These are phyloP conservation scores for Pogonus chalceus DNA, from an alignment of 1,140 invertebrate genomes.

Conservation along the genomic window DNA sequence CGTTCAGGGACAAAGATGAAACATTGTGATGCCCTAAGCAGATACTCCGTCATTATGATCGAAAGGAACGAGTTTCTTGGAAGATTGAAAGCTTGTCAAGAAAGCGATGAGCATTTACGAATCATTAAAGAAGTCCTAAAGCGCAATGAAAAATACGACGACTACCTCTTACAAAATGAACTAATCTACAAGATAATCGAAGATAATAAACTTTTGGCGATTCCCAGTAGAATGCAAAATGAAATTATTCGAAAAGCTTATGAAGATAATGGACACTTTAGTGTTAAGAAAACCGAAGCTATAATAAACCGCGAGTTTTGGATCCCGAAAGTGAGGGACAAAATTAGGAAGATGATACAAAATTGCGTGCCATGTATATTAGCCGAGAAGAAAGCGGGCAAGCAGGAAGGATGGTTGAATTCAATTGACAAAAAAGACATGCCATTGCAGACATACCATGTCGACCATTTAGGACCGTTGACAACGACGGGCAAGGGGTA, in stretches of 20 bases:
- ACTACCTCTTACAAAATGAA: conserved; percentile 19
- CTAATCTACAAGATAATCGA: conserved; percentile 18
- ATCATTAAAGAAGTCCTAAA: conserved; percentile 19
- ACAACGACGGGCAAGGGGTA: conserved; percentile 31
- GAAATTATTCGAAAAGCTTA: conserved; percentile 19
- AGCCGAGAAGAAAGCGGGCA: conserved; percentile 31
- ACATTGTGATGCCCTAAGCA: conserved; percentile 36
- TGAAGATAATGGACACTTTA: conserved; percentile 22
- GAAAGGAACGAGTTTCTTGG: too few species aligned
- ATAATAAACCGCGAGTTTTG: conserved; percentile 31
- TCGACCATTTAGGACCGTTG: conserved; percentile 34
- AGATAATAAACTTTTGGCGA: conserved; percentile 17
- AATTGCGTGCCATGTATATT: too few species aligned
- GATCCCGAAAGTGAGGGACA: conserved; percentile 27
- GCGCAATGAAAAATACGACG: conserved; percentile 17
- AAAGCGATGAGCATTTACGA: conserved; percentile 17
- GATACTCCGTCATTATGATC: conserved; percentile 26
- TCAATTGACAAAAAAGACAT: too few species aligned
- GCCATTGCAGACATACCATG: too few species aligned
- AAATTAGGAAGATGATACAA: conserved; percentile 29
- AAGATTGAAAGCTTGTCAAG: too few species aligned
- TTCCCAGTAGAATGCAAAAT: too few species aligned
- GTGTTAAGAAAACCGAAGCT: conserved; percentile 30
- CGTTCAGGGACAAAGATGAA: conserved; percentile 29
- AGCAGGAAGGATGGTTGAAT: too few species aligned